Conservation (phyloP, 2,113 vertebrate species). For the Pelobates fuscus region DNA sequence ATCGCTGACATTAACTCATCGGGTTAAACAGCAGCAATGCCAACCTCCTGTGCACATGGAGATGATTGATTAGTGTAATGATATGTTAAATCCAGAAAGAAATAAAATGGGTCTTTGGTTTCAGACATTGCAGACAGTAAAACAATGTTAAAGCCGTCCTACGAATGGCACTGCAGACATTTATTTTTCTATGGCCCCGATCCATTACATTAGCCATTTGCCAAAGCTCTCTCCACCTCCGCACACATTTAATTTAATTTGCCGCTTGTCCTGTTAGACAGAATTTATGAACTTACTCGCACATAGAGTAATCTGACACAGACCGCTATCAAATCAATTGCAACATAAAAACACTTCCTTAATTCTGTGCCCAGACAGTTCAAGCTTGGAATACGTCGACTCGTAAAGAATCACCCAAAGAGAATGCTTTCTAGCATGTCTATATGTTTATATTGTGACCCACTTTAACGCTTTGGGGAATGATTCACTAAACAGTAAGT, state of each 20-base stretch:
- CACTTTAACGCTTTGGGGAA: no score
- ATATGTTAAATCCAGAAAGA: slow-evolving; percentile 34
- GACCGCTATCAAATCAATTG: background rate
- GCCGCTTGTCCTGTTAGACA: slow-evolving; percentile 27
- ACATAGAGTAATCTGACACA: background rate
- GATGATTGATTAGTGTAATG: slow-evolving; percentile 29
- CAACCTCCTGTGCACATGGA: background rate
- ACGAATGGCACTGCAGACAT: slow-evolving; percentile 29
- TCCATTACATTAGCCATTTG: slow-evolving; percentile 1
- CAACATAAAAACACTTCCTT: background rate
- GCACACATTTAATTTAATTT: slow-evolving; percentile 20
- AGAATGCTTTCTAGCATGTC: no score
- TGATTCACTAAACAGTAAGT: no score
- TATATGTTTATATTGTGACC: no score
- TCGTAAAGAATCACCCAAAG: no score
- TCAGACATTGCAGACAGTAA: slow-evolving; percentile 31
- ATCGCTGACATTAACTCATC: no score
- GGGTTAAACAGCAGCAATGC: no score
- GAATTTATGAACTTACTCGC: slow-evolving; percentile 24
- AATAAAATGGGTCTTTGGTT: slow-evolving; percentile 32
- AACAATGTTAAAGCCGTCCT: slow-evolving; percentile 30
- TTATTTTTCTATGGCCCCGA: slow-evolving; percentile 1
- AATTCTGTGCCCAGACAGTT: no score
- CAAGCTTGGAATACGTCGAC: no score
- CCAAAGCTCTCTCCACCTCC: slow-evolving; percentile 6